Percentiles rank a stretch among this genome's conserved stretches.
Evolutionary conservation across 2,113 vertebrate species (phyloP).

Genomic region (Edolisoma coerulescens): DNA sequence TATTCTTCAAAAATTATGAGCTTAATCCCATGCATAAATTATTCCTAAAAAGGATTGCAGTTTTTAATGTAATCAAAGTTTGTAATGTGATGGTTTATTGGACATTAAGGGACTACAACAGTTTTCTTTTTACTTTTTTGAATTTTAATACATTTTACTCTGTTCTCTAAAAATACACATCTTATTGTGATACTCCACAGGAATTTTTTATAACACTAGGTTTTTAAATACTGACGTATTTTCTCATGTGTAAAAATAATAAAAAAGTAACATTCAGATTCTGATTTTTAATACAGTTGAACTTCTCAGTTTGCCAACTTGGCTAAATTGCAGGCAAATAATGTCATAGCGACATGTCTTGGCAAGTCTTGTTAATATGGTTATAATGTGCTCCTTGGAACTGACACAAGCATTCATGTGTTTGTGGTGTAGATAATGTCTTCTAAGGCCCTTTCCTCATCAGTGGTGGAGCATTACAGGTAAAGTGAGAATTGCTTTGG

Average conservation of each 20-base stretch:
- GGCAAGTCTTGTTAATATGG: slow-evolving; percentile 26
- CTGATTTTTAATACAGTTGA: neutral
- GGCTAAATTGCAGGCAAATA: neutral
- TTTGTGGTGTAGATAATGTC: slow-evolving; percentile 93
- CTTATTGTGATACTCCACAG: neutral
- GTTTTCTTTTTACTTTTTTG: neutral
- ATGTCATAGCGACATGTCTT: neutral
- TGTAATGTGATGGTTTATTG: neutral
- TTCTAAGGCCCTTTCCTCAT: slow-evolving; percentile 84
- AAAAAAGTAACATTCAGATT: neutral
- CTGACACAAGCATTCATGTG: slow-evolving; percentile 79
- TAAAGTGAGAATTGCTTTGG: slow-evolving; percentile 75
- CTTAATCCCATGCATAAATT: neutral
- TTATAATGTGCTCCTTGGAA: slow-evolving; percentile 64
- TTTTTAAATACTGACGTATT: neutral
- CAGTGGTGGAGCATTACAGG: slow-evolving; percentile 80
- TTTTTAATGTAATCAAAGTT: neutral
- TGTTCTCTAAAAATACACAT: neutral
- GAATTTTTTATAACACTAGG: neutral
- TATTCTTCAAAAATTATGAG: neutral
- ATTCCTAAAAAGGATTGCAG: neutral
- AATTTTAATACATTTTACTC: neutral
- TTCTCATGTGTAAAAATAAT: neutral
- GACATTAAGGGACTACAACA: neutral
- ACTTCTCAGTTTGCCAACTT: neutral